These are phyloP conservation scores for Petrocephalus zakoni DNA, from an alignment of 2,113 vertebrate species.

Conservation along the genomic window DNA sequence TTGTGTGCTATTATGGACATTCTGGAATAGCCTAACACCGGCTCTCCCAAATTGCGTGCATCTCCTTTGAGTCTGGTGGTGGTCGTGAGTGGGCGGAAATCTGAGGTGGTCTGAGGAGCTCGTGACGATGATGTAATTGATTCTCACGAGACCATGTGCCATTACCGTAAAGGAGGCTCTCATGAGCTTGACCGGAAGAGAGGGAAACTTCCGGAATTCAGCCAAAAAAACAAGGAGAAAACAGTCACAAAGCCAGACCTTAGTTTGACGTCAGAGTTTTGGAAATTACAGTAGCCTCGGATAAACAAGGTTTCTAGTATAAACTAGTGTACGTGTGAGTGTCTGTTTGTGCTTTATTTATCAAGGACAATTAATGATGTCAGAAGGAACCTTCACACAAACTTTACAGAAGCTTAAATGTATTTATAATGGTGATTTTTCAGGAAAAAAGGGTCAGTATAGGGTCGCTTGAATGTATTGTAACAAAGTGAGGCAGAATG, in stretches of 20 bases:
- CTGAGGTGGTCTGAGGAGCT: conserved; percentile 23
- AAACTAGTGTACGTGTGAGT: neutral
- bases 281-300: conserved; percentile 21
- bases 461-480: neutral
- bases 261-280: conserved; percentile 43
- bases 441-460: neutral
- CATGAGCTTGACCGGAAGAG: conserved; percentile 56
- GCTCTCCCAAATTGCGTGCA: conserved; percentile 34
- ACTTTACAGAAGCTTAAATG: neutral
- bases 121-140: conserved; percentile 53
- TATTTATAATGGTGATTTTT: neutral
- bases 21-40: conserved; percentile 24
- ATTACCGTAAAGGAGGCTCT: conserved; percentile 57
- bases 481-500: neutral
- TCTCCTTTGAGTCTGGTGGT: conserved; percentile 35
- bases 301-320: conserved; percentile 12
- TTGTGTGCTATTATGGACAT: conserved; percentile 46
- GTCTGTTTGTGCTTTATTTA: neutral
- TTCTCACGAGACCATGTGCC: conserved; percentile 48
- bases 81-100: conserved; percentile 22
- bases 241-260: conserved; percentile 26
- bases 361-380: neutral
- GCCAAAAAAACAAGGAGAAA: conserved; percentile 40
- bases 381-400: neutral
- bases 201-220: conserved; percentile 43